Base-by-base conservation (phyloP, 92 coral and sea anemone species). In the Isaurus tuberculatus region DNA sequence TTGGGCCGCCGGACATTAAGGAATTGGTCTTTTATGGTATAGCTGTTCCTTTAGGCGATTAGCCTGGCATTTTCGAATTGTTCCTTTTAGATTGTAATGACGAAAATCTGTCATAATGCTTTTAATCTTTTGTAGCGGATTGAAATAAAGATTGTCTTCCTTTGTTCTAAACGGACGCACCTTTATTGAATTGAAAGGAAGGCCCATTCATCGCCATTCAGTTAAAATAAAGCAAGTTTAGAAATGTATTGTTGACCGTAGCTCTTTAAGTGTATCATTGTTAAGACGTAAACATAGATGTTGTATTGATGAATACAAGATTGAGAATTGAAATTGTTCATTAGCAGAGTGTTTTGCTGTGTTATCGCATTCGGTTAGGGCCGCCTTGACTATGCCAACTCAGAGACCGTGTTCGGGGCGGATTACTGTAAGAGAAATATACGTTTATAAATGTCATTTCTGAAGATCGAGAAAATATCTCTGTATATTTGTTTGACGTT, bases 221-320 rank as follows among this genome's bases (percentile, higher is more conserved):
- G 82, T 20, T 22, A 77, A 30, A 77, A 77, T 77, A 77, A 77
- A 57, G 69, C 23, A 25, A 77, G 26, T 37, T 58, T 77, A 55
- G 34, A 44, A 23, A 5, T 34, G 82, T 9, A 77, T 77, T 77
- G 82, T 57, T 77, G 53, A 15, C 23, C 25, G 20, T 49, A 34
- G 82, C 69, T 58, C 82, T 77, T 77, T 77, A 77, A 77, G 82
- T 77, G 51, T 77, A 77, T 60, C 82, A 77, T 77, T 77, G 82
- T 77, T 40, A 25, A 58, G 69, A 36, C 44, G 82, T 77, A 77
- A 77, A 77, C 82, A 77, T 22, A 77, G 70, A 43, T 57, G 82
- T 53, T 61, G 4, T 15, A 43, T 10, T 40, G 25, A 17, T 77
- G 70, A 77, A 77, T 77, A 36, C 69, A 20, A 55, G 32, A 60